Evolutionary conservation across 2,113 vertebrate genomes (phyloP), one percentile per base, ranked within the genome.

Genomic region (Clarias magur): DNA sequence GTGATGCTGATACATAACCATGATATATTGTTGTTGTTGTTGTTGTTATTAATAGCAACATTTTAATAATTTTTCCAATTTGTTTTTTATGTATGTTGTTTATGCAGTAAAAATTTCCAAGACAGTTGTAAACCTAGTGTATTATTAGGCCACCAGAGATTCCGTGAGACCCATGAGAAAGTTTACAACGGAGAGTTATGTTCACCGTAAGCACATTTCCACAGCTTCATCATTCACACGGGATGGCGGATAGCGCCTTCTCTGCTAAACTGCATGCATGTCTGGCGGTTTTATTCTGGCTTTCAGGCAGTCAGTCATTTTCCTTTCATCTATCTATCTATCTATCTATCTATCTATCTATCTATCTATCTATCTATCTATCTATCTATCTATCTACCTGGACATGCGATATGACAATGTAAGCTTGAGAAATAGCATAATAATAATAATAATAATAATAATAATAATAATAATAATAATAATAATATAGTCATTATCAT

Each of bases 91-190:
- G 23, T 63, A 48, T 53, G 63, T 70, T 53, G 42, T 48, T 48
- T 48, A 48, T 48, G 82, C 42, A 56, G 15, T 83, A 54, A 68
- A 68, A 54, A 3, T 76, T 78, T 57, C 62, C 82, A 72, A 54
- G 65, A 72, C 42, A 83, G 17, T 65, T 9, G n/a, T 17, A 72
- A 13, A 48, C 34, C 53, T 17, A 57, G 3, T 84, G 59, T 65
- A 42, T 70, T 65, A 62, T 80, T 78, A 76, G 23, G 27, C 57
- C 56, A 15, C 30, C 27, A n/a, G 82, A 90, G 90, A 93, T 15
- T 92, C 90, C 91, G 73, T 27, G 92, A 91, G 93, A 94, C 90
- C 92, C 56, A 65, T 94, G 92, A 93, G 92, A 94, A 93, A 89
- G 84, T 87, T 90, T 89, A 90, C 88, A 89, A 82, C 81, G 90